phyloP scores from a whole-genome alignment of 1,140 invertebrate genomes.

The Atopsyche davidsoni region DNA sequence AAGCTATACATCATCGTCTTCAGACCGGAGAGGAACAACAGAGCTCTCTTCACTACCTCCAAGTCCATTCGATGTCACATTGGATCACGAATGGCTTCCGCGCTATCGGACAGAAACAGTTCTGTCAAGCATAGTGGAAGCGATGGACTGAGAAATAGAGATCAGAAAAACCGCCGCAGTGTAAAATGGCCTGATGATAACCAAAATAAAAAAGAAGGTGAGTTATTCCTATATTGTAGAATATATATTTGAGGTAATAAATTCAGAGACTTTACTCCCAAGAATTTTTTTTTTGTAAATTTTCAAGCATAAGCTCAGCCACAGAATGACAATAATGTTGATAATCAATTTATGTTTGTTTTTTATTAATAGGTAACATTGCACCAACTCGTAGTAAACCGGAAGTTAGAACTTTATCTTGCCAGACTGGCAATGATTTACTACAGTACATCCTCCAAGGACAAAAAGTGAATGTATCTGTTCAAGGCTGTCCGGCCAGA shows the following conservation, averaged over 20 bases:
- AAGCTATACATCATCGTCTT: slow-evolving; percentile 75
- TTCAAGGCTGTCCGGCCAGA: slow-evolving; percentile 6
- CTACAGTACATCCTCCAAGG: slow-evolving; percentile 34
- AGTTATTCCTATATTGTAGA: no score
- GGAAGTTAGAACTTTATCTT: slow-evolving; percentile 39
- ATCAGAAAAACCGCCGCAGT: slow-evolving; percentile 1
- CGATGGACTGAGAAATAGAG: neutral
- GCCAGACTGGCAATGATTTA: slow-evolving; percentile 43
- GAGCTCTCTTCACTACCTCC: slow-evolving; percentile 71
- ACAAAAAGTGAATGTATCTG: slow-evolving; percentile 12
- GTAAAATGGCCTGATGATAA: slow-evolving; percentile 24
- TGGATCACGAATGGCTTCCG: slow-evolving; percentile 48
- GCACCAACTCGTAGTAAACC: slow-evolving; percentile 15
- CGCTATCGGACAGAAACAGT: slow-evolving; percentile 42
- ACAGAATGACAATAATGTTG: neutral
- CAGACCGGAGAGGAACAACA: slow-evolving; percentile 71
- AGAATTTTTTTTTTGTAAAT: no score
- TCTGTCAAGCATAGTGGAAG: slow-evolving; percentile 23
- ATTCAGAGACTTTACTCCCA: no score
- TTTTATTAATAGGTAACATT: neutral
- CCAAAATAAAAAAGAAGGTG: slow-evolving; percentile 5
- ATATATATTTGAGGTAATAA: no score
- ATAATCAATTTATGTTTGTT: neutral
- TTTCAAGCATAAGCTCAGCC: no score
- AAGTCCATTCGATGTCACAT: slow-evolving; percentile 77